Evolutionary conservation across 2,797 vertebrate species (phyloP).

Genomic region (Xiphorhynchus erythropygius): DNA sequence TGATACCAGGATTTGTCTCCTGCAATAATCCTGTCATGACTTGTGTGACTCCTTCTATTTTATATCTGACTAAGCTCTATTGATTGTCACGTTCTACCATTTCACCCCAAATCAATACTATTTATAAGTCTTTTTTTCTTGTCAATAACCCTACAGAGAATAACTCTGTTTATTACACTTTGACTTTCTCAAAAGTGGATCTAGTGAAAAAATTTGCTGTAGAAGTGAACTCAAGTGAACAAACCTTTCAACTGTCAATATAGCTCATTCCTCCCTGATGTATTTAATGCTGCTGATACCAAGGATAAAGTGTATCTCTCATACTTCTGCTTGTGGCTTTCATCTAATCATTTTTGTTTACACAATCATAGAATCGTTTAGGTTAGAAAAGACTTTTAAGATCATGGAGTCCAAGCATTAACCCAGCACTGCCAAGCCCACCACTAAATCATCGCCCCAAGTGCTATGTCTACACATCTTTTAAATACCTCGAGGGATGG

Average conservation of each 20-base stretch:
- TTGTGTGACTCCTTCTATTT: slow-evolving; percentile 32
- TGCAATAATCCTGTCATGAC: slow-evolving; percentile 25
- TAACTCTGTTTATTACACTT: slow-evolving; percentile 52
- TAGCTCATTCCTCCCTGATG: neutral
- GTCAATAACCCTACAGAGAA: slow-evolving; percentile 7
- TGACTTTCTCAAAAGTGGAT: slow-evolving; percentile 14
- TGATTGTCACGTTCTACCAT: slow-evolving; percentile 36
- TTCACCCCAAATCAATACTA: slow-evolving; percentile 57
- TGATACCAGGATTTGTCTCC: slow-evolving; percentile 14
- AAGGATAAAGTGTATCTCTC: neutral
- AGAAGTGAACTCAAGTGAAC: slow-evolving; percentile 24
- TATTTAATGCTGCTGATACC: slow-evolving; percentile 4
- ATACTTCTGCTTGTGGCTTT: neutral
- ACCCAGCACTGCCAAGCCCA: neutral
- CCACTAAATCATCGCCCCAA: neutral
- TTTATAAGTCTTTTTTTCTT: slow-evolving; percentile 24
- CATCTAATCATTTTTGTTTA: slow-evolving; percentile 3
- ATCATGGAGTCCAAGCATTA: accelerated
- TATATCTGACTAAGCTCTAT: slow-evolving; percentile 56
- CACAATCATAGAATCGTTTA: neutral
- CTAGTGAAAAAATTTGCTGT: neutral
- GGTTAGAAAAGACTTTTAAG: neutral
- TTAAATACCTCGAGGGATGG: neutral
- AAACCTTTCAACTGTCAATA: slow-evolving; percentile 24
- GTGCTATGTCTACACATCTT: neutral